Base-by-base conservation (phyloP, 2,113 vertebrate species). In the Hucho hucho region DNA sequence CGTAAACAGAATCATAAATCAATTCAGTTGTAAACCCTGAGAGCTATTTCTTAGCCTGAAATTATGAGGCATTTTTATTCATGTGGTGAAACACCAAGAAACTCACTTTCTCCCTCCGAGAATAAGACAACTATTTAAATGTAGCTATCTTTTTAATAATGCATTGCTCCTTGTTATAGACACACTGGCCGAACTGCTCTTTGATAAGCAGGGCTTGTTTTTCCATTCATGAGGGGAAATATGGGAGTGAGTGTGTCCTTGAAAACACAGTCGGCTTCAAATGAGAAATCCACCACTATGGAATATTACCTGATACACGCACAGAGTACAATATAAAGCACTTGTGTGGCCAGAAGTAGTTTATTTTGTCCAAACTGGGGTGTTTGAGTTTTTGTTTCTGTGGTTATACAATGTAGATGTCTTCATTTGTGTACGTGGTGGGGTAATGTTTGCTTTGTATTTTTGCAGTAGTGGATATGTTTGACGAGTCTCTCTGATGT, bases 111-210 rank as follows among this genome's bases (percentile, higher is more conserved):
- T 83, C 76, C 74, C 75, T 47, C 32, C 64, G 74, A 88, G 83
- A 86, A 77, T 76, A 79, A 70, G 64, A 11, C 25, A 78, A 75
- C 67, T 28, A 73, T 82, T 66, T 67, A 65, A 65, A 66, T 84
- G 71, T 43, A 78, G 64, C 56, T 68, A 68, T 79, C 66, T 81
- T 37, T 72, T 89, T 67, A 87, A 89, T 89, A 83, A 91, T 89
- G 84, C 82, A 90, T 86, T 37, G 63, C 24, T 74, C 29, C 70
- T 66, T 70, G 79, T 63, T 76, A 75, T 73, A 85, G 75, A 46
- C 43, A 47, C n/a, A 20, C n/a, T 49, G 32, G 80, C 79, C 83
- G 81, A 76, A 69, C 4, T 82, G 61, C 59, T 69, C 24, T 58
- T 77, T 67, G n/a, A 75, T 77, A 82, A 69, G 76, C 43, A 37